Conservation (phyloP, 1,140 invertebrate genomes). For the Ditylenchus dipsaci region DNA sequence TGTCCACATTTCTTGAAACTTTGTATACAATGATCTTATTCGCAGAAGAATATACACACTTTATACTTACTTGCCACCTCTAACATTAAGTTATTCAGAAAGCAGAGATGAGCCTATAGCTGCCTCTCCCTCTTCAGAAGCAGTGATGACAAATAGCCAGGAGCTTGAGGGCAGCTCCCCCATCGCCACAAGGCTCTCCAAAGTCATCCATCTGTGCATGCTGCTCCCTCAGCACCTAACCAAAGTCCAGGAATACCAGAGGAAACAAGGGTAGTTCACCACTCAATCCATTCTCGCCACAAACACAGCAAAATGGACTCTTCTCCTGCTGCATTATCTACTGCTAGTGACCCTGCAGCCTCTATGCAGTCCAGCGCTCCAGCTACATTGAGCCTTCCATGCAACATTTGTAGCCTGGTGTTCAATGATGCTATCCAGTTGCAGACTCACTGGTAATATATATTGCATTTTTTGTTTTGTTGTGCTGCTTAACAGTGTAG, state of each 20-base stretch:
- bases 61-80: too few relatives aligned
- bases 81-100: too few relatives aligned
- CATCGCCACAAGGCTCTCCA: constrained; percentile 3
- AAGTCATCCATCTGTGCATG: constrained; percentile 13
- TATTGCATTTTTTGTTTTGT: too few relatives aligned
- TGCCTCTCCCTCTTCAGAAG: not conserved
- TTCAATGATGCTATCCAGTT: constrained; percentile 12
- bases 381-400: constrained; percentile 1
- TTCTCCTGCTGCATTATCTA: too few relatives aligned
- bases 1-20: too few relatives aligned
- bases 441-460: constrained; percentile 6
- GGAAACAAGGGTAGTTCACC: constrained; percentile 16
- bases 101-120: not conserved
- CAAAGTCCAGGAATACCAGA: constrained; percentile 39
- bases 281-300: not conserved
- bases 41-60: too few relatives aligned
- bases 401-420: constrained; percentile 15
- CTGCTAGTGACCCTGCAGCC: too few relatives aligned
- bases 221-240: constrained; percentile 25
- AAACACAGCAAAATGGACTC: too few relatives aligned
- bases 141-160: not conserved
- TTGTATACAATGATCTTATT: too few relatives aligned
- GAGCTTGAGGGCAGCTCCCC: not conserved
- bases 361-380: too few relatives aligned
- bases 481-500: too few relatives aligned